Evolutionary conservation across 2,113 vertebrate species (phyloP).

Genomic region (Siphamia tubifer): DNA sequence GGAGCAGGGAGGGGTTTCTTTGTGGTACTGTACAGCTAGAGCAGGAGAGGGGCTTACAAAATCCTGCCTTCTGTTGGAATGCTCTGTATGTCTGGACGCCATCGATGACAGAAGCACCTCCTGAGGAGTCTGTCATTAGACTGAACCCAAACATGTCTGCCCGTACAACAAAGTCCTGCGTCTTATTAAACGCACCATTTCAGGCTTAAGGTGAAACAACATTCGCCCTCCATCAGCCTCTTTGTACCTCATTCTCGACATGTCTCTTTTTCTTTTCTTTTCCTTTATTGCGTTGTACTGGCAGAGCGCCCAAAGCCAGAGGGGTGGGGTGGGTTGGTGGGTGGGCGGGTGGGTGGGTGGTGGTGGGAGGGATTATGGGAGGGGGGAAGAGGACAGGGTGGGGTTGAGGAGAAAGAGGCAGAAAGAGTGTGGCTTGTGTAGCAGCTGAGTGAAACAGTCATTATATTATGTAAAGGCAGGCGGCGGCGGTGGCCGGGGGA

Average conservation of each 20-base stretch:
- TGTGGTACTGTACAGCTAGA: slow-evolving; percentile 72
- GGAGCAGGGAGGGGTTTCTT: slow-evolving; percentile 67
- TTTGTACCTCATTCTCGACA: slow-evolving; percentile 1
- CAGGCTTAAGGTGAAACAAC: background rate
- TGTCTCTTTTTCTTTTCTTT: slow-evolving; percentile 44
- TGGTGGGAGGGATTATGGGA: slow-evolving; percentile 31
- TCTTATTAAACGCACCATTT: background rate
- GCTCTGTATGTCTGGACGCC: slow-evolving; percentile 28
- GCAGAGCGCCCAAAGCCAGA: slow-evolving; percentile 56
- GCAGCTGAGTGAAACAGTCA: slow-evolving; percentile 69
- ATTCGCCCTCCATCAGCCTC: background rate
- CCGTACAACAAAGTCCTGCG: background rate
- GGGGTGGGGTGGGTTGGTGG: slow-evolving; percentile 55
- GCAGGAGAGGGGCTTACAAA: slow-evolving; percentile 44
- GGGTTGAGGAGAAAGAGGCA: slow-evolving; percentile 21
- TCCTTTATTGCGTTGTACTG: slow-evolving; percentile 65
- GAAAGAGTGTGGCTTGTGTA: slow-evolving; percentile 49
- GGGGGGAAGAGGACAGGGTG: background rate
- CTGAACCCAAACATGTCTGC: background rate
- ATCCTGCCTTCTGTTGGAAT: slow-evolving; percentile 60
- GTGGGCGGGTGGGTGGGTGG: slow-evolving; percentile 35
- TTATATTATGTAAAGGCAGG: slow-evolving; percentile 75
- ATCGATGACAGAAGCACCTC: background rate
- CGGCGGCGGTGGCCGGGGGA: slow-evolving; percentile 8
- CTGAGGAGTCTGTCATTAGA: background rate